Percentiles rank a stretch among this genome's conserved stretches.
Conservation (phyloP, 2,797 vertebrate genomes). For the Urophycis tenuis region DNA sequence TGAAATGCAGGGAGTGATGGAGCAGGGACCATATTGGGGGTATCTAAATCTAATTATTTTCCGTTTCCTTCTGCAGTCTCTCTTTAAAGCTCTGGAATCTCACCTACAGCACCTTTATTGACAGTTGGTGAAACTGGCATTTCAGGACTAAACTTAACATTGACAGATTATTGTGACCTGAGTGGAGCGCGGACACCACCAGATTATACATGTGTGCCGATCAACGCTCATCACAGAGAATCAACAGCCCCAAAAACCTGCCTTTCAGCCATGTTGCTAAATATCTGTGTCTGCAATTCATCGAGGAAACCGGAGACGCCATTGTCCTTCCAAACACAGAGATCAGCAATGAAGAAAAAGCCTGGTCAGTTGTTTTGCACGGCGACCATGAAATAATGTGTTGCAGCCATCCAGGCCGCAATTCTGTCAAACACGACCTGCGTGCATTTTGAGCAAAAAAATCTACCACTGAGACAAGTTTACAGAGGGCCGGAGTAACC, state of each 20-base stretch:
- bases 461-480: slow-evolving; percentile 1
- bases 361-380: slow-evolving; percentile 3
- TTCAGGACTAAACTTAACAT: background rate
- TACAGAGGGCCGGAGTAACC: background rate
- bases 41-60: too few relatives aligned
- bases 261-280: background rate
- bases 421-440: slow-evolving; percentile 23
- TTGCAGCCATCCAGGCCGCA: background rate
- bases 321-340: background rate
- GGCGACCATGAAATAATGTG: slow-evolving; percentile 14
- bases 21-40: too few relatives aligned
- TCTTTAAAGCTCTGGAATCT: background rate
- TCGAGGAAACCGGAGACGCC: background rate
- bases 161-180: background rate
- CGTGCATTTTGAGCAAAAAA: background rate
- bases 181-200: background rate
- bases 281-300: background rate
- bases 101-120: background rate
- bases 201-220: background rate
- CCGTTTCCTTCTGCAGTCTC: too few relatives aligned
- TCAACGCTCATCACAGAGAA: background rate
- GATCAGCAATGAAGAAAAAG: background rate
- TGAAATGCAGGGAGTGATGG: too few relatives aligned
- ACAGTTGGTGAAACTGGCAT: too few relatives aligned
- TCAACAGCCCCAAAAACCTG: background rate